Conservation (phyloP, 2,888 invertebrate species). For the Zonitis immaculata region DNA sequence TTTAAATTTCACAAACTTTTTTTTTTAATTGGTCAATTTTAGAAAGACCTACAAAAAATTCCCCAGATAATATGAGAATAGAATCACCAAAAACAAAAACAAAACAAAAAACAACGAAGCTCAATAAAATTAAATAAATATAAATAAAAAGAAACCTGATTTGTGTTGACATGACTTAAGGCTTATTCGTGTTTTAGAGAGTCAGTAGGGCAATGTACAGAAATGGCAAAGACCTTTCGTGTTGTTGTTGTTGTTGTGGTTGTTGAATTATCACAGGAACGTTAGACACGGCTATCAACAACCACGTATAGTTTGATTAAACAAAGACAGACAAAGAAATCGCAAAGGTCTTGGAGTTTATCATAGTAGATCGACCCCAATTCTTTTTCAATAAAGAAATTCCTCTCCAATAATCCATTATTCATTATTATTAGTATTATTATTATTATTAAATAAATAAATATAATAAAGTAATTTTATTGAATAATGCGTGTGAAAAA, state of each 20-base stretch:
- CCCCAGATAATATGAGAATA: no score
- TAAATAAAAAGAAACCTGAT: not conserved
- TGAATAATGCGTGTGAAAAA: no score
- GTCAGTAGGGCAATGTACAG: constrained; percentile 1
- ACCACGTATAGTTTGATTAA: not conserved
- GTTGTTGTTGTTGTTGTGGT: not conserved
- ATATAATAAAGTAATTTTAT: no score
- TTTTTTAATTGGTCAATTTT: no score
- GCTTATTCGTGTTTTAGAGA: not conserved
- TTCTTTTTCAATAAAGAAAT: not conserved
- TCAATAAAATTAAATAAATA: no score
- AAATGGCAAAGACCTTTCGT: constrained; percentile 1
- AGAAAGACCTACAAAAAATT: no score
- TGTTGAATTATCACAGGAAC: not conserved
- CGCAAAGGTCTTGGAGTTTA: not conserved
- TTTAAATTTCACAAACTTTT: not conserved
- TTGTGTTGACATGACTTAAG: not conserved
- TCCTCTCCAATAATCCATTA: not conserved
- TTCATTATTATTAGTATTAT: not conserved
- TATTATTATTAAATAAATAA: no score
- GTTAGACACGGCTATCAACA: not conserved
- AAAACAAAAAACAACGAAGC: no score
- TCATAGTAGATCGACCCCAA: not conserved
- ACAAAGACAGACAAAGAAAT: not conserved
- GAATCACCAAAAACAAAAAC: no score